These are phyloP conservation scores for Drosophila nr. perissopoda DNA, from an alignment of 2,888 invertebrate genomes.

Conservation along the genomic window DNA sequence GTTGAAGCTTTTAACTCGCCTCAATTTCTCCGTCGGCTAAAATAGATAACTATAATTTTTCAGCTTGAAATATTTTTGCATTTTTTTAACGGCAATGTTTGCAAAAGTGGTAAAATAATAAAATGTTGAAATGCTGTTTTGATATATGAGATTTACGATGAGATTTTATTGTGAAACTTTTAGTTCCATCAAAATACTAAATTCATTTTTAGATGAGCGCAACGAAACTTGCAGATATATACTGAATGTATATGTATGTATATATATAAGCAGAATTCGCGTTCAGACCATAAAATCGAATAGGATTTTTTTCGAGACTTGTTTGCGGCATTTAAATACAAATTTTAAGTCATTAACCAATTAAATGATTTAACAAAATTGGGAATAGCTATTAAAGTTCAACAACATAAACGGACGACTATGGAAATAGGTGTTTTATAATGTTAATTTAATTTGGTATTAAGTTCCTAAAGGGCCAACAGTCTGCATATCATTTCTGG, in stretches of 20 bases:
- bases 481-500: conserved; percentile 4
- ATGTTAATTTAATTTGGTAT: conserved; percentile 25
- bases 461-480: conserved; percentile 25
- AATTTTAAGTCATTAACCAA: conserved; percentile 54
- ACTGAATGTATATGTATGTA: background rate
- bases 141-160: conserved; percentile 56
- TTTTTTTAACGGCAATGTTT: conserved; percentile 15
- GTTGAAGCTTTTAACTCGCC: background rate
- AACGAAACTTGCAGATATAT: conserved; percentile 32
- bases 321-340: conserved; percentile 37
- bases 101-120: conserved; percentile 15
- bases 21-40: conserved; percentile 38
- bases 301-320: background rate
- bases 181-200: conserved; percentile 38
- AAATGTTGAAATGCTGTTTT: conserved; percentile 36
- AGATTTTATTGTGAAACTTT: conserved; percentile 48
- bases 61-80: conserved; percentile 14
- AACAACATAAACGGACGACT: conserved; percentile 32
- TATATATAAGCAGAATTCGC: background rate
- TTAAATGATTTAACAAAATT: conserved; percentile 44
- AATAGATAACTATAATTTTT: background rate
- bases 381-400: conserved; percentile 23
- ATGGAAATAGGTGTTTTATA: conserved; percentile 24
- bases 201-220: conserved; percentile 26
- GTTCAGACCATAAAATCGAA: conserved; percentile 24